Conservation (phyloP, 2,888 invertebrate genomes). For the Drosophila buzzatii region DNA sequence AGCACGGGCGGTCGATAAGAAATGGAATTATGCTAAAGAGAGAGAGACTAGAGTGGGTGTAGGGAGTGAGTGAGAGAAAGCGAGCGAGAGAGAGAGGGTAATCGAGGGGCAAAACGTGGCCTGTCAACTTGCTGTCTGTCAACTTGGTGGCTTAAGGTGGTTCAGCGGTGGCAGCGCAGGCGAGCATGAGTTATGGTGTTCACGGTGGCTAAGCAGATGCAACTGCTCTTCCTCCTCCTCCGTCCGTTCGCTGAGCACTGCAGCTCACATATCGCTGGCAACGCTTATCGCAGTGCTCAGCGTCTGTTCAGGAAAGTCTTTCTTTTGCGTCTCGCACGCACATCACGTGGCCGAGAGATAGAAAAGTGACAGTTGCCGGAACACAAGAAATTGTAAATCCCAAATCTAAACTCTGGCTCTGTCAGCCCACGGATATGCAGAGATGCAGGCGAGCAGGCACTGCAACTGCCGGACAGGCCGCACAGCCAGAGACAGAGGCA, state of each 20-base stretch:
- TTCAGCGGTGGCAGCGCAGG: conserved; percentile 15
- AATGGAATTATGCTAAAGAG: conserved; percentile 59
- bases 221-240: conserved; percentile 25
- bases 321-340: conserved; percentile 56
- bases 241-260: conserved; percentile 9
- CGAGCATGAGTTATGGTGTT: conserved; percentile 63
- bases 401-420: conserved; percentile 50
- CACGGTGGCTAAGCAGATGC: conserved; percentile 62
- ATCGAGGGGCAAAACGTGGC: conserved; percentile 46
- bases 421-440: conserved; percentile 67
- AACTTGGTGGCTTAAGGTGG: conserved; percentile 65
- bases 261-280: conserved; percentile 34
- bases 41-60: background rate
- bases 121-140: conserved; percentile 76
- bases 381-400: conserved; percentile 64
- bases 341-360: conserved; percentile 62
- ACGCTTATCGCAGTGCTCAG: conserved; percentile 45
- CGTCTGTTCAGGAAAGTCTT: conserved; percentile 63
- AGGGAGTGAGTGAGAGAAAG: background rate
- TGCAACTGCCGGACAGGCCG: conserved; percentile 38
- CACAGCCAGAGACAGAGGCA: conserved; percentile 3
- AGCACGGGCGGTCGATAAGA: conserved; percentile 68
- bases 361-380: conserved; percentile 81
- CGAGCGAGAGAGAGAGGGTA: background rate
- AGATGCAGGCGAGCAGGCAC: conserved; percentile 47